phyloP scores from a whole-genome alignment of 2,888 invertebrate genomes.

The Lamellibrachia satsuma region DNA sequence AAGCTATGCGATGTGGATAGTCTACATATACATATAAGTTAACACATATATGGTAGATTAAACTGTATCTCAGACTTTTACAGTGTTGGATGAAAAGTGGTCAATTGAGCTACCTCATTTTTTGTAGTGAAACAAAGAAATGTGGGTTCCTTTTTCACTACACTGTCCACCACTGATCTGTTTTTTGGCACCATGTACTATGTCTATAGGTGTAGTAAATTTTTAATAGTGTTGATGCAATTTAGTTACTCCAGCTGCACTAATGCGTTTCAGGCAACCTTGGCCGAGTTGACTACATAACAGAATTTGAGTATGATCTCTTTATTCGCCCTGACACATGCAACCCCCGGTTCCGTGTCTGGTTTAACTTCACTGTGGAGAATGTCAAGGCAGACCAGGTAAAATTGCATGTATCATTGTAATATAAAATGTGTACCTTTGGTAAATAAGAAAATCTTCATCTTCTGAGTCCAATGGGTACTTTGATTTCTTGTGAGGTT shows the following conservation, averaged over 20 bases:
- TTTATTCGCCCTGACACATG: slow-evolving; percentile 96
- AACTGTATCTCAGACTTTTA: not conserved
- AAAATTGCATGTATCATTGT: not conserved
- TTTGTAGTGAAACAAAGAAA: not conserved
- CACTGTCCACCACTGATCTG: not conserved
- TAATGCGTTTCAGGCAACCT: slow-evolving; percentile 75
- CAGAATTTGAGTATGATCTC: slow-evolving; percentile 94
- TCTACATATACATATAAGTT: too few relatives aligned
- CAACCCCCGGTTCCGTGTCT: slow-evolving; percentile 88
- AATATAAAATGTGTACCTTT: too few relatives aligned
- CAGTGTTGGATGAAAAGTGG: not conserved
- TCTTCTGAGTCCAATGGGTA: too few relatives aligned
- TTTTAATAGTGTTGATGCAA: not conserved
- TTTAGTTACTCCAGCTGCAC: not conserved
- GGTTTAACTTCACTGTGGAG: slow-evolving; percentile 99
- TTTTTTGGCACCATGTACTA: not conserved
- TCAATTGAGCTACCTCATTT: not conserved
- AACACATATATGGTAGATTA: too few relatives aligned
- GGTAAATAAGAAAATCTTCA: too few relatives aligned
- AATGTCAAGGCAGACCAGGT: slow-evolving; percentile 93
- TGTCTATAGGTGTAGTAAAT: not conserved
- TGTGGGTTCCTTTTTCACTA: not conserved
- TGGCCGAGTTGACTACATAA: slow-evolving; percentile 92
- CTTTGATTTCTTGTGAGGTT: too few relatives aligned
- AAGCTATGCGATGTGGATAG: not conserved